phyloP scores from a whole-genome alignment of 2,797 vertebrate genomes.

The Psittacula derbiana region DNA sequence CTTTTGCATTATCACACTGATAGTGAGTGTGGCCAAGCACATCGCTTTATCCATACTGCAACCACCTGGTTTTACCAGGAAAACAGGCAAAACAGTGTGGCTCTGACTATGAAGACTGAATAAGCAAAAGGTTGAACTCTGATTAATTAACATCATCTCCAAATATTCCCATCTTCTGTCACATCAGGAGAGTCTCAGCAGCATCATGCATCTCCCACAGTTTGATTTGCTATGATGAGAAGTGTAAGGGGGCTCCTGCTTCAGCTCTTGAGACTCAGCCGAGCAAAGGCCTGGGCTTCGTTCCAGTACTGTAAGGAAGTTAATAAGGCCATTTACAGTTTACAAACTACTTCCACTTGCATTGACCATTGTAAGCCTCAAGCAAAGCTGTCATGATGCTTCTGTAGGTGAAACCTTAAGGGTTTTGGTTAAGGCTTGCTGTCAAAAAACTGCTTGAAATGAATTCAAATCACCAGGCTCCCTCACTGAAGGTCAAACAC shows the following conservation, averaged over 20 bases:
- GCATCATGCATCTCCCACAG: not conserved
- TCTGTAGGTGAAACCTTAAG: constrained; percentile 57
- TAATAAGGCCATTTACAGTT: constrained; percentile 49
- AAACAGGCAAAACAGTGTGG: not conserved
- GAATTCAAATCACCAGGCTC: constrained; percentile 52
- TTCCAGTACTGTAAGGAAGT: constrained; percentile 2
- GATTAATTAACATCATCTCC: not conserved
- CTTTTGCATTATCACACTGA: rapidly evolving
- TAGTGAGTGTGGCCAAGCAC: rapidly evolving
- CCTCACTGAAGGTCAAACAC: constrained; percentile 69
- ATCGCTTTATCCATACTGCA: rapidly evolving
- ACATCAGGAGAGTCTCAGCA: not conserved
- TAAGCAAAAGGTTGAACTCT: not conserved
- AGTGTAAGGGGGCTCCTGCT: not conserved
- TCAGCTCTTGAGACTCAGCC: not conserved
- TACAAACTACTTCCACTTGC: constrained; percentile 35
- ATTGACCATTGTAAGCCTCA: constrained; percentile 55
- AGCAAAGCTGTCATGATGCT: constrained; percentile 64
- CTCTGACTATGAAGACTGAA: not conserved
- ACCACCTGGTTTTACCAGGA: not conserved
- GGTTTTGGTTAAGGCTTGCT: constrained; percentile 71
- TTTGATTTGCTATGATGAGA: not conserved
- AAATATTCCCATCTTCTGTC: not conserved
- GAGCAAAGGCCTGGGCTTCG: not conserved
- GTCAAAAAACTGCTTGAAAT: constrained; percentile 66